phyloP scores from a whole-genome alignment of 1,140 invertebrate species.

The Laodelphax striatellus region DNA sequence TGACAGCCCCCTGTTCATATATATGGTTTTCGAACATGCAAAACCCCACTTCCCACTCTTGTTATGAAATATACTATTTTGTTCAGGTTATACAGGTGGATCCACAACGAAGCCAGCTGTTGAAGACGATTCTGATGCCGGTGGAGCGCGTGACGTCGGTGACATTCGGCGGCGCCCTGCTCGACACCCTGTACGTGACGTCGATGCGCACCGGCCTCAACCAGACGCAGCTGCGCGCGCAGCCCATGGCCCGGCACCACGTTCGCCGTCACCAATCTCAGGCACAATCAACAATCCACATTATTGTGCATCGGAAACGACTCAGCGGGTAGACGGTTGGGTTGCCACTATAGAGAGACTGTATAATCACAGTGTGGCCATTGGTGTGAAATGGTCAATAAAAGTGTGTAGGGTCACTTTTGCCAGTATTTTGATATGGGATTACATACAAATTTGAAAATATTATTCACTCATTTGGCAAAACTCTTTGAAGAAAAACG shows the following conservation, averaged over 20 bases:
- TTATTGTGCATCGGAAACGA: background rate
- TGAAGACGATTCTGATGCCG: conserved; percentile 31
- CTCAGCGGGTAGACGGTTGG: too few relatives aligned
- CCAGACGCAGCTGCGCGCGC: conserved; percentile 38
- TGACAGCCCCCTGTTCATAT: too few relatives aligned
- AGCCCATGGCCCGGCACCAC: conserved; percentile 54
- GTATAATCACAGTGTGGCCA: too few relatives aligned
- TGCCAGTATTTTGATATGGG: too few relatives aligned
- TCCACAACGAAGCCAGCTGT: conserved; percentile 26
- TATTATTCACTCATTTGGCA: too few relatives aligned
- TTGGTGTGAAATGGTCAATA: too few relatives aligned
- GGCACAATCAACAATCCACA: conserved; percentile 30
- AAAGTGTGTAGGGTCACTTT: too few relatives aligned
- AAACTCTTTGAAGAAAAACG: too few relatives aligned
- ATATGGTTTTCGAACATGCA: too few relatives aligned
- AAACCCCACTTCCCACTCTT: too few relatives aligned
- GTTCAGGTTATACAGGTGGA: conserved; percentile 32
- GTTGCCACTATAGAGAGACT: too few relatives aligned
- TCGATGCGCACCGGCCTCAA: conserved; percentile 33
- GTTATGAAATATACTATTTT: background rate
- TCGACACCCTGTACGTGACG: conserved; percentile 40
- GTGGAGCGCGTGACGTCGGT: conserved; percentile 39
- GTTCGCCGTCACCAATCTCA: conserved; percentile 52
- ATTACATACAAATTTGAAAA: too few relatives aligned
- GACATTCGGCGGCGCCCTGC: conserved; percentile 44